A percentile compares a stretch with the other conserved stretches of the same genome.
phyloP scores from a whole-genome alignment of 2,113 vertebrate genomes.

The Ptychochromis oligacanthus region DNA sequence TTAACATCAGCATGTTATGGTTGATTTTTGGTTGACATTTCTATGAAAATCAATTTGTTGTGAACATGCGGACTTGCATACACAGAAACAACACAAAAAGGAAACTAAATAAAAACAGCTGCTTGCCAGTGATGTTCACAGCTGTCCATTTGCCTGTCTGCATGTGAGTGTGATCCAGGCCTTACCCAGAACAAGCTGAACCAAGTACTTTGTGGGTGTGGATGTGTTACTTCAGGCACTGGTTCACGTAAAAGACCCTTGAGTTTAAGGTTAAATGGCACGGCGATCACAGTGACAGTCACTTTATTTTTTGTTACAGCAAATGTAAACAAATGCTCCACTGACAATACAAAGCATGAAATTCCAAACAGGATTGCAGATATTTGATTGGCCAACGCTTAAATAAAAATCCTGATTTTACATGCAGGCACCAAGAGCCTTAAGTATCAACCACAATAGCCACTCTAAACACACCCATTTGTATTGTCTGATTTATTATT shows the following conservation, averaged over 20 bases:
- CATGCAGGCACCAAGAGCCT: conserved; percentile 3
- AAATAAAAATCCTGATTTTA: neutral
- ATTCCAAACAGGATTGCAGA: neutral
- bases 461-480: neutral
- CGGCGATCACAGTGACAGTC: neutral
- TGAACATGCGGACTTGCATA: fast-evolving
- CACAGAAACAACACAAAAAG: neutral
- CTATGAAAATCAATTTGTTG: neutral
- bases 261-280: neutral
- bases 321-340: neutral
- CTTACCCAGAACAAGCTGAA: neutral
- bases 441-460: conserved; percentile 1
- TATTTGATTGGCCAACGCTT: neutral
- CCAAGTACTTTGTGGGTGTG: neutral
- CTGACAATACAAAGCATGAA: neutral
- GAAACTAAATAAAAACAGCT: neutral
- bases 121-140: neutral
- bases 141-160: neutral
- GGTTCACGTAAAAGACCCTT: neutral
- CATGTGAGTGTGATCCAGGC: neutral
- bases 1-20: neutral
- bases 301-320: neutral
- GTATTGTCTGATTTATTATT: conserved; percentile 1
- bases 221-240: fast-evolving
- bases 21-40: neutral